These are phyloP conservation scores for Listronotus bonariensis DNA, from an alignment of 1,140 invertebrate genomes.

Conservation along the genomic window DNA sequence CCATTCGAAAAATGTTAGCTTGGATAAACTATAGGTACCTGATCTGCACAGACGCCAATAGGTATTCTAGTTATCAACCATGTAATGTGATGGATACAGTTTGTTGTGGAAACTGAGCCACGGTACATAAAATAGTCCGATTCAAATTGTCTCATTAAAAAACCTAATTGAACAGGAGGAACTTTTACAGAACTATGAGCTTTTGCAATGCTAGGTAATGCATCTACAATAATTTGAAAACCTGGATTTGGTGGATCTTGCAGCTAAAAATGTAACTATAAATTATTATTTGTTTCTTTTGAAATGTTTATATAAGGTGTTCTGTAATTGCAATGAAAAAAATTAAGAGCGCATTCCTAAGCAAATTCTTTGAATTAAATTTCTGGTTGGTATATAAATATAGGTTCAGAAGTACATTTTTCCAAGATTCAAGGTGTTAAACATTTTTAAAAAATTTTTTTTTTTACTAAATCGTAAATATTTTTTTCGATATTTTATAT, in stretches of 20 bases:
- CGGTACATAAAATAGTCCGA: conserved; percentile 72
- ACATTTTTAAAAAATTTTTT: too few species aligned
- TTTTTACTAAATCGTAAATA: too few species aligned
- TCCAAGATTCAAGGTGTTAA: too few species aligned
- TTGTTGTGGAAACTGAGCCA: conserved; percentile 59
- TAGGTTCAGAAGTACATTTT: too few species aligned
- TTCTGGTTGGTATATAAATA: too few species aligned
- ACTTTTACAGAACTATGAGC: conserved; percentile 59
- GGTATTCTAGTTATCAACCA: conserved; percentile 53
- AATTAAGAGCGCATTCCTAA: too few species aligned
- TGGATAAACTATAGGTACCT: too few species aligned
- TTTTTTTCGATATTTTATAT: too few species aligned
- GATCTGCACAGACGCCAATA: conserved; percentile 49
- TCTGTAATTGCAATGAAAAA: too few species aligned
- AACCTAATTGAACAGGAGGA: conserved; percentile 57
- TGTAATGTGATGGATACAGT: conserved; percentile 48
- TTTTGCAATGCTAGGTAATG: conserved; percentile 57
- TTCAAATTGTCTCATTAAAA: conserved; percentile 60
- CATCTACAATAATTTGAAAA: conserved; percentile 59
- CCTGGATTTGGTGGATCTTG: conserved; percentile 58
- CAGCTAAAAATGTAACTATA: conserved; percentile 60
- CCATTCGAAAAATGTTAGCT: too few species aligned
- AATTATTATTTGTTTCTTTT: too few species aligned
- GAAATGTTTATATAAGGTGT: conserved; percentile 4
- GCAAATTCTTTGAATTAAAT: too few species aligned